Conservation (phyloP, 2,888 invertebrate species). For the Megalurothrips usitatus region DNA sequence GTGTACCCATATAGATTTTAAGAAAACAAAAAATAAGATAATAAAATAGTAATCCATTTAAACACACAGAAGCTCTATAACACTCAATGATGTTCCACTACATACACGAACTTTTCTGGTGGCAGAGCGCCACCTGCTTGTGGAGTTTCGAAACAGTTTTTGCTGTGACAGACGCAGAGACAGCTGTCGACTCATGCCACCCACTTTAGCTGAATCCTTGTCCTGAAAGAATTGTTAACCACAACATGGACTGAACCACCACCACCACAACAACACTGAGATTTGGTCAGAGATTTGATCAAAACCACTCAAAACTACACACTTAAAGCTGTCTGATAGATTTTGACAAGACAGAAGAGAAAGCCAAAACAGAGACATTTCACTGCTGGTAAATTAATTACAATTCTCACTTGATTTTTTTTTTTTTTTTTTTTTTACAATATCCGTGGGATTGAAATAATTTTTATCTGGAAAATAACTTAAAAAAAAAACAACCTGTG, state of each 20-base stretch:
- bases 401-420: not conserved
- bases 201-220: slow-evolving; percentile 40
- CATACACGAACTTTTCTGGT: slow-evolving; percentile 76
- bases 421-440: not conserved
- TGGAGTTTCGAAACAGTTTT: slow-evolving; percentile 49
- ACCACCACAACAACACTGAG: not conserved
- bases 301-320: slow-evolving; percentile 21
- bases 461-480: no score
- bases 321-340: not conserved
- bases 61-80: not conserved
- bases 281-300: not conserved
- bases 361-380: not conserved
- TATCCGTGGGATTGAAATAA: no score
- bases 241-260: not conserved
- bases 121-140: slow-evolving; percentile 61
- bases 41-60: not conserved
- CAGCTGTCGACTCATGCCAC: slow-evolving; percentile 61
- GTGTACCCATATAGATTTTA: no score
- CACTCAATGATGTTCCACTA: slow-evolving; percentile 35
- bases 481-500: no score
- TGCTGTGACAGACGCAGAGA: slow-evolving; percentile 60
- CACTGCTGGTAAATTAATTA: not conserved
- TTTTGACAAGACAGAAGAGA: not conserved
- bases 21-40: no score
- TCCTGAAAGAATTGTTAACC: slow-evolving; percentile 14